phyloP scores from a whole-genome alignment of 2,888 invertebrate genomes.

The Schizotus pectinicornis region DNA sequence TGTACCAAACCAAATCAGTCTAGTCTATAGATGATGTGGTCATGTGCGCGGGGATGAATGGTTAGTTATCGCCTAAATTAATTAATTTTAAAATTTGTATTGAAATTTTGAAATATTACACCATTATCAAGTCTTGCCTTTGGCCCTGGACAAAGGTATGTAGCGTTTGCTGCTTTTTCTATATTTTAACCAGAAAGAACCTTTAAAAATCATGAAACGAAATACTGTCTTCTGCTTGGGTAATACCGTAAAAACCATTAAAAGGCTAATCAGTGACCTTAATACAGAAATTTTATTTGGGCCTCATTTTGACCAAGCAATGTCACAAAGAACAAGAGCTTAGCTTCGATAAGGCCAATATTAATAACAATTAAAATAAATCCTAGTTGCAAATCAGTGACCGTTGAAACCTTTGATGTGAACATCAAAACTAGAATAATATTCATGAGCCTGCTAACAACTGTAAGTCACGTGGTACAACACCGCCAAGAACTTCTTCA shows the following conservation, averaged over 20 bases:
- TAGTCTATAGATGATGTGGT: no score
- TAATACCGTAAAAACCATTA: slow-evolving; percentile 59
- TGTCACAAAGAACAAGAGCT: slow-evolving; percentile 40
- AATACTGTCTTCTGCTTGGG: slow-evolving; percentile 61
- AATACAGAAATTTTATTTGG: slow-evolving; percentile 54
- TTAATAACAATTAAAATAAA: slow-evolving; percentile 34
- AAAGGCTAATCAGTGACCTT: slow-evolving; percentile 60
- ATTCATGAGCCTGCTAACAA: no score
- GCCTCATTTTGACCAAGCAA: slow-evolving; percentile 59
- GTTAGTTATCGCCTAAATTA: no score
- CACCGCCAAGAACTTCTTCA: no score
- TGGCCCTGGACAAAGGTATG: slow-evolving; percentile 96
- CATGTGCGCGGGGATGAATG: no score
- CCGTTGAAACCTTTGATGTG: slow-evolving; percentile 97
- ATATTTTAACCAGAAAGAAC: slow-evolving; percentile 80
- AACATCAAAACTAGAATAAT: slow-evolving; percentile 99
- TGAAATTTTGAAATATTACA: slow-evolving; percentile 39
- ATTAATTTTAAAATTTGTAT: slow-evolving; percentile 33
- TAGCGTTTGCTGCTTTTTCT: slow-evolving; percentile 97
- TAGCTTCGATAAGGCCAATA: slow-evolving; percentile 60
- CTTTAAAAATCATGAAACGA: slow-evolving; percentile 11
- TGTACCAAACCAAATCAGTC: no score
- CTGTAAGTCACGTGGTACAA: slow-evolving; percentile 97
- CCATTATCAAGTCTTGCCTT: slow-evolving; percentile 80
- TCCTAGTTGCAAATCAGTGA: slow-evolving; percentile 98